These are phyloP conservation scores for Campoletis raptor DNA, from an alignment of 2,888 invertebrate genomes.

Conservation along the genomic window DNA sequence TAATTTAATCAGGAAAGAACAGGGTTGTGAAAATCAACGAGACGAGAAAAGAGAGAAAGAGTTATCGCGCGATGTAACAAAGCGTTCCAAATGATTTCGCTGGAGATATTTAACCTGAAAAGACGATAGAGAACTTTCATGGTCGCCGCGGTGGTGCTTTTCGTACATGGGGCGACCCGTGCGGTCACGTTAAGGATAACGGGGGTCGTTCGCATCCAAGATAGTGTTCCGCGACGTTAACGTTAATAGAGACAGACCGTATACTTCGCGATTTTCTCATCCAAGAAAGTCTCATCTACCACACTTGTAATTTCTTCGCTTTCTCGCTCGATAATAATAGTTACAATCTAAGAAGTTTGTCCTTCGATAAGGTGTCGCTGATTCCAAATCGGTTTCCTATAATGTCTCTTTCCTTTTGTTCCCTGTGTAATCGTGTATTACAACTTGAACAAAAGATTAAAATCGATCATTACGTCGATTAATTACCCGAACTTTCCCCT, in stretches of 20 bases:
- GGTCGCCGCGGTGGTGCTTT: slow-evolving; percentile 48
- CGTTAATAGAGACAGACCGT: slow-evolving; percentile 60
- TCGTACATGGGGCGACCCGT: slow-evolving; percentile 22
- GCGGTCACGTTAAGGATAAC: slow-evolving; percentile 66
- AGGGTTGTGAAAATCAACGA: slow-evolving; percentile 30
- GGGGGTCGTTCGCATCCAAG: slow-evolving; percentile 55
- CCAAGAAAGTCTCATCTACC: background rate
- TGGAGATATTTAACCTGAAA: slow-evolving; percentile 31
- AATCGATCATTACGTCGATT: slow-evolving; percentile 27
- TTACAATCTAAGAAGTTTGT: slow-evolving; percentile 40
- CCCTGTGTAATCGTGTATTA: background rate
- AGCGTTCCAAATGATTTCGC: slow-evolving; percentile 42
- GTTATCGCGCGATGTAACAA: slow-evolving; percentile 14
- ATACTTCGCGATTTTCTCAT: slow-evolving; percentile 29
- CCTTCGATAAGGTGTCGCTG: slow-evolving; percentile 53
- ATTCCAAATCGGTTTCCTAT: slow-evolving; percentile 21
- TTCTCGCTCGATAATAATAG: slow-evolving; percentile 45
- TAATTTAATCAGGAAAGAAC: background rate
- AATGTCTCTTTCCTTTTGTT: background rate
- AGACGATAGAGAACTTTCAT: slow-evolving; percentile 59
- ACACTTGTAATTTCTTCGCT: background rate
- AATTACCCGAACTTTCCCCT: background rate
- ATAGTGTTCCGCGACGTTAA: slow-evolving; percentile 62
- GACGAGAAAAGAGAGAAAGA: slow-evolving; percentile 32
- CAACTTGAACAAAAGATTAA: slow-evolving; percentile 3